phyloP scores from a whole-genome alignment of 2,888 invertebrate genomes.

The Morpho achilles region DNA sequence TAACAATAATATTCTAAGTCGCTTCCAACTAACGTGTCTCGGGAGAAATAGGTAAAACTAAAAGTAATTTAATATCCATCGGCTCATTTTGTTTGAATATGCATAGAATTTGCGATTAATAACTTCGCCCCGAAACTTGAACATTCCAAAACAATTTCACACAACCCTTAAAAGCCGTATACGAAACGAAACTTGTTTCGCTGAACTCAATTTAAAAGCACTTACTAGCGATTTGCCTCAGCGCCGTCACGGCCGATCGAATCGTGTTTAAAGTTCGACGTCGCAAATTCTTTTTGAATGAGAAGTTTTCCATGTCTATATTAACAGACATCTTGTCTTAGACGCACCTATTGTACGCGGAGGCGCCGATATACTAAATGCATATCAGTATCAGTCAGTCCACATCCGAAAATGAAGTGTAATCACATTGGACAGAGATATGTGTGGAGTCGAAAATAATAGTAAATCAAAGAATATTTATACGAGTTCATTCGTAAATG shows the following conservation, averaged over 20 bases:
- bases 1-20: too few species aligned
- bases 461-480: too few species aligned
- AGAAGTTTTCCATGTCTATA: constrained; percentile 68
- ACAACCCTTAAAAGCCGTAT: constrained; percentile 8
- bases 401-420: constrained; percentile 50
- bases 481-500: too few species aligned
- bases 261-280: constrained; percentile 68
- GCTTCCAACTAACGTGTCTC: too few species aligned
- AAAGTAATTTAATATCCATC: too few species aligned
- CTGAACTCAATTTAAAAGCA: constrained; percentile 38
- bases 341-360: constrained; percentile 59
- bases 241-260: constrained; percentile 66
- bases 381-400: constrained; percentile 61
- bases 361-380: constrained; percentile 67
- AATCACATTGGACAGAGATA: constrained; percentile 51
- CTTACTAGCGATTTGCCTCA: constrained; percentile 73
- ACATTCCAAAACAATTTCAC: constrained; percentile 4
- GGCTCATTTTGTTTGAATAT: too few species aligned
- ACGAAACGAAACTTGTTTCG: constrained; percentile 10
- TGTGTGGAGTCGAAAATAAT: constrained; percentile 37
- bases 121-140: constrained; percentile 5
- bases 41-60: too few species aligned
- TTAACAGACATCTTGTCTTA: constrained; percentile 55
- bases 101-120: constrained; percentile 1
- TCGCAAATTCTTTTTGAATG: constrained; percentile 65